These are phyloP conservation scores for Troides oblongomaculatus DNA, from an alignment of 2,888 invertebrate species.

Conservation along the genomic window DNA sequence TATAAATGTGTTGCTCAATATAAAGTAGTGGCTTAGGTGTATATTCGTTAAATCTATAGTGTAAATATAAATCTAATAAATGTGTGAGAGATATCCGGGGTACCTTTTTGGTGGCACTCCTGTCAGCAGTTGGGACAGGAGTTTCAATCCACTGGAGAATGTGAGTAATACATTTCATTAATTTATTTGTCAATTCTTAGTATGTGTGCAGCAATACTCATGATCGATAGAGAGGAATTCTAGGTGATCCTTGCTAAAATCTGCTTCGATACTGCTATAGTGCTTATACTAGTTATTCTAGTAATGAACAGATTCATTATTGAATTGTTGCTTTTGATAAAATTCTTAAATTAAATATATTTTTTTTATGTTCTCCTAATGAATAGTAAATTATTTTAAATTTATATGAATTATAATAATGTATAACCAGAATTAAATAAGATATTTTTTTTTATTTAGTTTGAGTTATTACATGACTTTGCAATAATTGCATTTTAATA, in stretches of 20 bases:
- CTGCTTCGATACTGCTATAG: no score
- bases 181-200: no score
- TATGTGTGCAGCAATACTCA: no score
- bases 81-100: constrained; percentile 73
- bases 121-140: constrained; percentile 75
- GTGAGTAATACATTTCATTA: constrained; percentile 50
- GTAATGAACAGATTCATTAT: no score
- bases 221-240: no score
- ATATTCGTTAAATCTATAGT: constrained; percentile 29
- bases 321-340: no score
- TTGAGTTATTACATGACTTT: background rate
- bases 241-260: no score
- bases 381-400: no score
- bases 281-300: no score
- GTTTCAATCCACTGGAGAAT: constrained; percentile 71
- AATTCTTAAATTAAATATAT: no score
- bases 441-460: background rate
- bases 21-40: constrained; percentile 27
- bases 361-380: no score
- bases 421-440: background rate
- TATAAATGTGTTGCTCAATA: constrained; percentile 35
- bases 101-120: constrained; percentile 73
- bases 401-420: no score
- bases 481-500: background rate
- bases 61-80: constrained; percentile 42